phyloP scores from a whole-genome alignment of 1,140 invertebrate genomes.

The Drosophila asahinai region DNA sequence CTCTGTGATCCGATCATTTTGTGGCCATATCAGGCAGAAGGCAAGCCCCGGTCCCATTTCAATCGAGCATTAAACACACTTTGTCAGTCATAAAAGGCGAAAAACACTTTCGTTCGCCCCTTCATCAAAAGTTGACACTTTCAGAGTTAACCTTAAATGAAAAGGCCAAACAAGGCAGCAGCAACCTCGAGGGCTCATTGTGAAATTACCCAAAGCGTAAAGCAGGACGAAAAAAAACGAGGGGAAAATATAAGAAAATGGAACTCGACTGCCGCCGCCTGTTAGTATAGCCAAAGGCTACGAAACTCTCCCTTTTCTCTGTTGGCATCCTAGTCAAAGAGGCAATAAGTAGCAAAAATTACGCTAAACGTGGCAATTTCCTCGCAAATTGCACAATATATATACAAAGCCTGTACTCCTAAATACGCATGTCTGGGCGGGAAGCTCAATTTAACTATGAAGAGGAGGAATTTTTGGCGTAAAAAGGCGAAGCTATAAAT shows the following conservation, averaged over 20 bases:
- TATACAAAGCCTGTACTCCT: conserved; percentile 30
- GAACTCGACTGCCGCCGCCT: conserved; percentile 32
- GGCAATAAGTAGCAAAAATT: conserved; percentile 83
- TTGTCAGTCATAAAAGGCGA: conserved; percentile 33
- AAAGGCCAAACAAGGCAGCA: conserved; percentile 52
- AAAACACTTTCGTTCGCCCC: conserved; percentile 46
- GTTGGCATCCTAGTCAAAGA: conserved; percentile 51
- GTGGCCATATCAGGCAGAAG: conserved; percentile 7
- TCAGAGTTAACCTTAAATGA: conserved; percentile 57
- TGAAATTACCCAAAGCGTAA: conserved; percentile 67
- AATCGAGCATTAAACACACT: conserved; percentile 51
- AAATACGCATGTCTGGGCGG: conserved; percentile 27
- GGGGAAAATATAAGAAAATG: conserved; percentile 42
- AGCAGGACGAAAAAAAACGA: conserved; percentile 8
- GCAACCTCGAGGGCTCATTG: conserved; percentile 70
- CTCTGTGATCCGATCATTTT: conserved; percentile 4
- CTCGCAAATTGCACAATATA: conserved; percentile 70
- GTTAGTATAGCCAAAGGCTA: conserved; percentile 54
- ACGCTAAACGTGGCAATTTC: conserved; percentile 82
- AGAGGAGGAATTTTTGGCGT: conserved; percentile 3
- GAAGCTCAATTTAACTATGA: conserved; percentile 61
- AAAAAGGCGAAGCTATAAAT: neutral
- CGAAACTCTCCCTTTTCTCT: conserved; percentile 28
- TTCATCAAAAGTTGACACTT: conserved; percentile 76
- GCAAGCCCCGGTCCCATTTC: conserved; percentile 20